Evolutionary conservation across 64 coral and sea anemone species (phyloP), one percentile per base, ranked within the genome.

Genomic region (Porites lutea): DNA sequence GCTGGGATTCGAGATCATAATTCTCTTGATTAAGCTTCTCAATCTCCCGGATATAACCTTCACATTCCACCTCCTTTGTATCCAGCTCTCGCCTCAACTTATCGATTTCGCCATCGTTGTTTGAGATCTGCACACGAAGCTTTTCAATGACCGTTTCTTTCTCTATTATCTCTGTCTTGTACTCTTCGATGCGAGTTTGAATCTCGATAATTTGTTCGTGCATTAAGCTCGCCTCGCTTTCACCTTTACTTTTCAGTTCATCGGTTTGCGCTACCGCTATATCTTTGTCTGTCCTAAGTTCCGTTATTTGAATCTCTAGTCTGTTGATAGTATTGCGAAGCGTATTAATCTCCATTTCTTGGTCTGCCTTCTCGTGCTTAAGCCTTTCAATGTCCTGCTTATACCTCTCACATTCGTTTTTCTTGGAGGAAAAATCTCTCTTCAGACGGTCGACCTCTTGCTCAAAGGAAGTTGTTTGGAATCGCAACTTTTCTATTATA

Each of bases 61-160:
- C 83, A 46, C 96, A 98, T 53, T 98, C 96, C 53, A 87, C 78
- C 86, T 95, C 96, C 75, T 92, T 98, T n/a, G 87, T 98, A 16
- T 98, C 93, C 54, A 98, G 93, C 46, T 98, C 96, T 19, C 96
- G 82, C 88, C 93, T 89, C 71, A 98, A 64, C 45, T 88, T 94
- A 68, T 98, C 96, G 9, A 98, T 54, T 71, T 98, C 96, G 13
- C 75, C 85, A 68, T 98, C 96, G 49, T 98, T 98, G 59, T 98
- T 98, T 13, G 96, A 71, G 52, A 98, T 87, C 59, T 89, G 52
- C 55, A 98, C 54, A 49, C 89, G 89, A 66, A 98, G 65, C 53
- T 86, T 95, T 51, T 98, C 96, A 47, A 98, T 98, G 67, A 92
- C 75, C 3, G 96, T 98, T 65, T 98, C 96, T 23, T 98, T 98